Conservation (phyloP, 2,113 vertebrate genomes). For the Fregetta grallaria region DNA sequence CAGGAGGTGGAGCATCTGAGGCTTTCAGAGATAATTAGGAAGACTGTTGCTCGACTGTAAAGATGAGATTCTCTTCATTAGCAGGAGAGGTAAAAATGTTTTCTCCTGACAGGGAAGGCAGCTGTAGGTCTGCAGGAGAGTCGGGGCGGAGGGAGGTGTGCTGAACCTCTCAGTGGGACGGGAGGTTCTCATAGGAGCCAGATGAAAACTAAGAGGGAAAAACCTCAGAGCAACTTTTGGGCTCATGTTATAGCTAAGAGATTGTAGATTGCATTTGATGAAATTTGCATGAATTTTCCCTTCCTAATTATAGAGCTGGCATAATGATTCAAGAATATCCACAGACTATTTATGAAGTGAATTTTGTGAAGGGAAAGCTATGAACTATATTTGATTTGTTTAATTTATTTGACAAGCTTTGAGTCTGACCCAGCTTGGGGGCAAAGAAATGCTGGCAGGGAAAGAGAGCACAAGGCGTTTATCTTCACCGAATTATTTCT, state of each 20-base stretch:
- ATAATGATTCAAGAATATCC: neutral
- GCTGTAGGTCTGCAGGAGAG: neutral
- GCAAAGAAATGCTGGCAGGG: neutral
- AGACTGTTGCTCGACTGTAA: neutral
- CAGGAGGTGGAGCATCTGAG: neutral
- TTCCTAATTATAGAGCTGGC: neutral
- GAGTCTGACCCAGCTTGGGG: neutral
- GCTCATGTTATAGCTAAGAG: neutral
- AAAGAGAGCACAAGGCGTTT: neutral
- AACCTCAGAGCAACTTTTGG: neutral
- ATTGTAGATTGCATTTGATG: neutral
- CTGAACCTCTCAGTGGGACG: neutral
- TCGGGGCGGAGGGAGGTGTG: accelerated
- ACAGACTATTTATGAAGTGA: neutral
- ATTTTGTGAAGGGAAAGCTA: neutral
- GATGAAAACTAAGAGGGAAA: neutral
- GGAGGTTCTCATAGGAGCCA: neutral
- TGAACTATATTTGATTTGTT: neutral
- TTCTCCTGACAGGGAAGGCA: neutral
- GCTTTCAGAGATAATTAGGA: neutral
- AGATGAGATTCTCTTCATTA: neutral
- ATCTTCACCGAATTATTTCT: neutral
- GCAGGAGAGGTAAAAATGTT: neutral
- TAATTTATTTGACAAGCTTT: constrained; percentile 20
- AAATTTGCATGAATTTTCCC: neutral